Conservation (phyloP, 2,888 invertebrate genomes). For the Gisinianus flammeolus region DNA sequence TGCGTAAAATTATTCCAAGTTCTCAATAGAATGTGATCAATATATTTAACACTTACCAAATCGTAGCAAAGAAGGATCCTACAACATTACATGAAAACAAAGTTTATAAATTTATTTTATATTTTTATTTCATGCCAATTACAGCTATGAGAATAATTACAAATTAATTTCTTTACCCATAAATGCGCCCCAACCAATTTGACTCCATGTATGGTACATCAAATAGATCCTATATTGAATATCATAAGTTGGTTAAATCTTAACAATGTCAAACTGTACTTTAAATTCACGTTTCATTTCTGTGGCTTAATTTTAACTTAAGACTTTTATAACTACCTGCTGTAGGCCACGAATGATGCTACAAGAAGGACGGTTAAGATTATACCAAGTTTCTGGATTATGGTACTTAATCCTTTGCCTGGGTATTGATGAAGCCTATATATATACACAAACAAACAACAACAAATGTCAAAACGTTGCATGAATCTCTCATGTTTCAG, state of each 20-base stretch:
- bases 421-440: conserved; percentile 56
- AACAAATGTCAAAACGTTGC: background rate
- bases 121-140: no score
- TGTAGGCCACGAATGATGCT: conserved; percentile 57
- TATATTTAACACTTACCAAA: conserved; percentile 66
- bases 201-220: conserved; percentile 81
- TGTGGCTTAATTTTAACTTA: background rate
- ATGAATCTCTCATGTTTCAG: no score
- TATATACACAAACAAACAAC: background rate
- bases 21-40: no score
- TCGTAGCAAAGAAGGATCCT: conserved; percentile 74
- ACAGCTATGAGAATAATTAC: no score
- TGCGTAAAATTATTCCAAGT: no score
- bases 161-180: no score
- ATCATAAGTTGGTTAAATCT: conserved; percentile 56
- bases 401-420: conserved; percentile 52
- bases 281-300: background rate
- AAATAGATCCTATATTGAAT: conserved; percentile 75
- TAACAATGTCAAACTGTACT: background rate
- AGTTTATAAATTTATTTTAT: no score
- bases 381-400: conserved; percentile 56
- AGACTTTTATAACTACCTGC: conserved; percentile 47
- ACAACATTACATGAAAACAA: no score
- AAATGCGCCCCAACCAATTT: conserved; percentile 83
- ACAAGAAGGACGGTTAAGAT: conserved; percentile 51